phyloP scores from a whole-genome alignment of 2,888 invertebrate genomes.

The Leptopilina drosophilae region DNA sequence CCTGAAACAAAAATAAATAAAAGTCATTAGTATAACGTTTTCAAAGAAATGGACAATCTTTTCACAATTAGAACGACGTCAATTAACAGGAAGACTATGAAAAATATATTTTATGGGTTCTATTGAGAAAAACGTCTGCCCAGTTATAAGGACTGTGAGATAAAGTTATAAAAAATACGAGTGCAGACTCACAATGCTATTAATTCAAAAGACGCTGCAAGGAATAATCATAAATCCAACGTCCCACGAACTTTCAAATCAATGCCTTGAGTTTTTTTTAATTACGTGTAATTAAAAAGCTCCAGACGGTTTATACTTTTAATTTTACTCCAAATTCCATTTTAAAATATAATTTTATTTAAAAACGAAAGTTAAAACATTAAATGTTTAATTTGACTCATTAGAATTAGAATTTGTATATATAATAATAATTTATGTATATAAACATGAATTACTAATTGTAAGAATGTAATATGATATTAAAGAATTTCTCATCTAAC shows the following conservation, averaged over 20 bases:
- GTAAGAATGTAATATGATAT: too few species aligned
- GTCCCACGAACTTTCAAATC: background rate
- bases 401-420: too few species aligned
- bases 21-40: conserved; percentile 30
- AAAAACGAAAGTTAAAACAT: background rate
- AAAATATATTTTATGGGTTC: conserved; percentile 18
- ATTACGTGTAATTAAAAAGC: background rate
- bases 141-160: conserved; percentile 1
- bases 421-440: too few species aligned
- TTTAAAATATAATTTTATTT: background rate
- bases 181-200: conserved; percentile 9
- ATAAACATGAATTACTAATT: too few species aligned
- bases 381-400: too few species aligned
- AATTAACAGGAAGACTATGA: conserved; percentile 5
- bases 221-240: background rate
- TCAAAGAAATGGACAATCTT: background rate
- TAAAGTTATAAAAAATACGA: conserved; percentile 17
- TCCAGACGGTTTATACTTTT: background rate
- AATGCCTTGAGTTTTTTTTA: background rate
- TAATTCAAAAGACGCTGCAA: conserved; percentile 27
- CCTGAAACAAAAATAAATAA: conserved; percentile 24
- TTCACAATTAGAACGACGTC: conserved; percentile 11
- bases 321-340: background rate
- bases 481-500: too few species aligned
- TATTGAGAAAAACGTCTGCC: conserved; percentile 16